These are phyloP conservation scores for Petaurus breviceps DNA, from an alignment of 2,113 vertebrate species.

Conservation along the genomic window DNA sequence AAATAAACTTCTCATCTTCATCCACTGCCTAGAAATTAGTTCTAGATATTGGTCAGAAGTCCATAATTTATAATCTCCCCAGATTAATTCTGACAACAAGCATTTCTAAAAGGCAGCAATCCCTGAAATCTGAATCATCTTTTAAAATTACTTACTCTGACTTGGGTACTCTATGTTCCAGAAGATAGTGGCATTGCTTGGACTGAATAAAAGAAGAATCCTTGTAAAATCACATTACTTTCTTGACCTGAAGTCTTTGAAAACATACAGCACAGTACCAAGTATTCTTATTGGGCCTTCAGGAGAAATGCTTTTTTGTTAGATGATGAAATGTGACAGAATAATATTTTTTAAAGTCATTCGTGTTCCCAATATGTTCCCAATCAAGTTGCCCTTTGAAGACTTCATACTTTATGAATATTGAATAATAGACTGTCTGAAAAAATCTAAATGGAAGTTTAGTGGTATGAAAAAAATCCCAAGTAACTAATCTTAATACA, in stretches of 20 bases:
- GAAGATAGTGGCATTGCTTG: background rate
- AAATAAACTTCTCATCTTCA: background rate
- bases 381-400: background rate
- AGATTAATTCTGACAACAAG: background rate
- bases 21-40: background rate
- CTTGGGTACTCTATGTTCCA: background rate
- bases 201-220: background rate
- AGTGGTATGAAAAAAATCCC: background rate
- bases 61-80: background rate
- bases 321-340: background rate
- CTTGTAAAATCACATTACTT: background rate
- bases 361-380: no score
- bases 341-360: background rate
- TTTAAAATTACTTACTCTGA: slow-evolving; percentile 13
- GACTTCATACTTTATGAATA: background rate
- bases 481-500: background rate
- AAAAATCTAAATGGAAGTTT: background rate
- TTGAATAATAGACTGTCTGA: background rate
- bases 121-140: background rate
- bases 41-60: background rate
- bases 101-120: slow-evolving; percentile 5
- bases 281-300: background rate
- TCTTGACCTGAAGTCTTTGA: background rate
- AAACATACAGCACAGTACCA: background rate
- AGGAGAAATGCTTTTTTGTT: background rate